Evolutionary conservation across 2,888 invertebrate species (phyloP).

Genomic region (Caenorhabditis wallacei): DNA sequence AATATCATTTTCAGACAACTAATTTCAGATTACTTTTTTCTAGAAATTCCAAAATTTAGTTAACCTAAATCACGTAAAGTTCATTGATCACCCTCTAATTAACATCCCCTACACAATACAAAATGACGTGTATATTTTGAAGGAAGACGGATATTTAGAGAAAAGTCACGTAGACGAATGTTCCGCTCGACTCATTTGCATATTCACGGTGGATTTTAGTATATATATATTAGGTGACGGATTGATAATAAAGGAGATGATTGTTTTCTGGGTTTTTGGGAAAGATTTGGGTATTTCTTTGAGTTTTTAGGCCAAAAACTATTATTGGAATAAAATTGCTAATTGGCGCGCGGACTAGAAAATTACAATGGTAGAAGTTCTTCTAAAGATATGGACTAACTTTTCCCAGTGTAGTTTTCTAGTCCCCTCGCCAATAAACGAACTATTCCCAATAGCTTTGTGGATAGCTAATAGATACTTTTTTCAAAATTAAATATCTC

Average conservation of each 20-base stretch:
- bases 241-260: background rate
- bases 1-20: too few species aligned
- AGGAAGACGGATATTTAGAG: background rate
- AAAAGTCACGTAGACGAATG: slow-evolving; percentile 39
- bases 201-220: slow-evolving; percentile 25
- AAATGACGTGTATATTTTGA: background rate
- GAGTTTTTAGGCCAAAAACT: background rate
- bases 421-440: too few species aligned
- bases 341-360: too few species aligned
- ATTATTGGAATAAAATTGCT: too few species aligned
- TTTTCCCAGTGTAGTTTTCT: too few species aligned
- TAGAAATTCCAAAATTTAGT: background rate
- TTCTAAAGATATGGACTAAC: too few species aligned
- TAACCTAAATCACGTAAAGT: background rate
- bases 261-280: background rate
- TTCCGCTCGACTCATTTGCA: slow-evolving; percentile 49
- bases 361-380: too few species aligned
- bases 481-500: too few species aligned
- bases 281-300: background rate
- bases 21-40: background rate
- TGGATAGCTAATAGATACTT: too few species aligned
- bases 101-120: background rate
- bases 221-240: slow-evolving; percentile 1
- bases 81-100: too few species aligned
- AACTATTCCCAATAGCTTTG: too few species aligned